phyloP scores from a whole-genome alignment of 1,140 invertebrate species.

The Varroa destructor region DNA sequence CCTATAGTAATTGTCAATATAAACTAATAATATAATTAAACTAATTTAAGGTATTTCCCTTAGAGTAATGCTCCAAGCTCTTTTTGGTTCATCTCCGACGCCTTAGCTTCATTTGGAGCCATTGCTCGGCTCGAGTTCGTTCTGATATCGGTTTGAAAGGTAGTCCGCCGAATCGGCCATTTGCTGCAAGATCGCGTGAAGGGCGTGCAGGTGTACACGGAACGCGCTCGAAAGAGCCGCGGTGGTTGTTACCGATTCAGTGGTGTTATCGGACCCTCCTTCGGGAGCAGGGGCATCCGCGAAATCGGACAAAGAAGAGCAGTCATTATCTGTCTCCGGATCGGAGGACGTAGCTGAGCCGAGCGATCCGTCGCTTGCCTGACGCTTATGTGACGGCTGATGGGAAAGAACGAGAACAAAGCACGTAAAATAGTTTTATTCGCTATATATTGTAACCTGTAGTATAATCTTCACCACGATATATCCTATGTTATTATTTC shows the following conservation, averaged over 20 bases:
- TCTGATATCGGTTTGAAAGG: constrained; percentile 67
- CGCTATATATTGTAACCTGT: no score
- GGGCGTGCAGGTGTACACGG: constrained; percentile 57
- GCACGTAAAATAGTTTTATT: no score
- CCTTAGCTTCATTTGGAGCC: background rate
- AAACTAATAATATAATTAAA: no score
- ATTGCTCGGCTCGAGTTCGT: constrained; percentile 50
- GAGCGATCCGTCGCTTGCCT: constrained; percentile 33
- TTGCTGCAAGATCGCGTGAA: constrained; percentile 60
- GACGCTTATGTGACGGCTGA: constrained; percentile 33
- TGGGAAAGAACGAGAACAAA: background rate
- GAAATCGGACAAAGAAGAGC: constrained; percentile 31
- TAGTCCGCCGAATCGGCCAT: constrained; percentile 67
- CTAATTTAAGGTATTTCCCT: no score
- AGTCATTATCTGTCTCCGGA: constrained; percentile 33
- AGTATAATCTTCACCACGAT: no score
- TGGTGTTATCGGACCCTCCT: no score
- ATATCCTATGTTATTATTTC: no score
- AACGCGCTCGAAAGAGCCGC: constrained; percentile 49
- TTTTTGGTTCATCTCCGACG: background rate
- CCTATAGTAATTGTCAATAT: no score
- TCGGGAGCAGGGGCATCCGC: constrained; percentile 37
- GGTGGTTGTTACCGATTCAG: constrained; percentile 32
- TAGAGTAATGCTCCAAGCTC: background rate
- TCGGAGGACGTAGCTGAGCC: constrained; percentile 28